phyloP scores from a whole-genome alignment of 2,888 invertebrate genomes.

The Iphiclides podalirius region DNA sequence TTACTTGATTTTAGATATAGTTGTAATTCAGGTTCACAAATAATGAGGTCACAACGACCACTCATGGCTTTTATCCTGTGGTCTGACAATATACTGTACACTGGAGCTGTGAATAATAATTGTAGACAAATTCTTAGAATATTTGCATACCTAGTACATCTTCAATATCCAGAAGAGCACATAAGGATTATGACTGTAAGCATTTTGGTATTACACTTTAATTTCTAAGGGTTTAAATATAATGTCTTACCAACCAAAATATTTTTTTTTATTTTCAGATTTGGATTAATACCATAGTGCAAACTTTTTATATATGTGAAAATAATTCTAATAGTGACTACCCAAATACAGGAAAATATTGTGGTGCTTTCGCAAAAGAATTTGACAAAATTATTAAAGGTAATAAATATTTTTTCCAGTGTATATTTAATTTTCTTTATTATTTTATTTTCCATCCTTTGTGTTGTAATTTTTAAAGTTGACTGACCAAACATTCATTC shows the following conservation, averaged over 20 bases:
- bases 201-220: slow-evolving; percentile 20
- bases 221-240: no score
- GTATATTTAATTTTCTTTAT: no score
- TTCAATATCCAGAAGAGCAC: slow-evolving; percentile 58
- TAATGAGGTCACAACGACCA: slow-evolving; percentile 60
- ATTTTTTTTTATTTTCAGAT: slow-evolving; percentile 48
- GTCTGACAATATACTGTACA: slow-evolving; percentile 53
- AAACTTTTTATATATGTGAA: slow-evolving; percentile 62
- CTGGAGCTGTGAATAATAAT: slow-evolving; percentile 53
- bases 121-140: slow-evolving; percentile 59
- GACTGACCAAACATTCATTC: no score
- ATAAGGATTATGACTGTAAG: slow-evolving; percentile 59
- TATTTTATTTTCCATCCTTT: no score
- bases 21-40: slow-evolving; percentile 48
- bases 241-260: no score
- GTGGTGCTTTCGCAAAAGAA: slow-evolving; percentile 50
- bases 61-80: slow-evolving; percentile 59
- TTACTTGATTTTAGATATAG: slow-evolving; percentile 47
- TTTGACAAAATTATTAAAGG: slow-evolving; percentile 60
- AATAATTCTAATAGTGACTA: slow-evolving; percentile 55
- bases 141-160: slow-evolving; percentile 55
- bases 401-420: no score
- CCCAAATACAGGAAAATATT: slow-evolving; percentile 55
- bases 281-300: slow-evolving; percentile 60
- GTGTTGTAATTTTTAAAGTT: no score